Evolutionary conservation across 2,113 vertebrate species (phyloP).

Genomic region (Phylloscopus whistleri): DNA sequence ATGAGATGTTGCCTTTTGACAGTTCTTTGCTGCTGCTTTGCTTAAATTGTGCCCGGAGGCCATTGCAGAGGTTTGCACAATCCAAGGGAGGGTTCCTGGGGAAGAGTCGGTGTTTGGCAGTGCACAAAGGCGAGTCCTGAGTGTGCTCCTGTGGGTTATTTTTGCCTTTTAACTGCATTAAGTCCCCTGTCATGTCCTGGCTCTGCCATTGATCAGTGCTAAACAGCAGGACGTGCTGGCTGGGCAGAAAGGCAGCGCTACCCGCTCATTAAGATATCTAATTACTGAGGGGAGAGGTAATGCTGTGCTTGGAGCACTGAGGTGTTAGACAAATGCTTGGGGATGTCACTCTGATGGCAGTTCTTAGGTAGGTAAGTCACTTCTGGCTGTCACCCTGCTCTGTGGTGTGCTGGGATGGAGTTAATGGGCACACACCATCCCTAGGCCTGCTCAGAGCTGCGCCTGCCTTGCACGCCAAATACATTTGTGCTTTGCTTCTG

Average conservation of each 20-base stretch:
- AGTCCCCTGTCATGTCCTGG: background rate
- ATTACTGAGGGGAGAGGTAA: background rate
- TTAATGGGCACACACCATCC: background rate
- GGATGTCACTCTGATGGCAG: background rate
- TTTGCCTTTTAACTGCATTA: constrained; percentile 3
- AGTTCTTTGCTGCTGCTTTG: background rate
- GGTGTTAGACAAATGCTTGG: background rate
- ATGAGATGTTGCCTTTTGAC: background rate
- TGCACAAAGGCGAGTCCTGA: accelerated
- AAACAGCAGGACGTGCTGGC: background rate
- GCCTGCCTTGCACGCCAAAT: background rate
- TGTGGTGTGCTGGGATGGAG: background rate
- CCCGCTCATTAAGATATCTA: background rate
- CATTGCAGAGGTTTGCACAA: background rate
- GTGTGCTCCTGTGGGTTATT: background rate
- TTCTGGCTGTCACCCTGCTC: background rate
- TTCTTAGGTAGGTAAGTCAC: background rate
- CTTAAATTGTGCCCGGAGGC: background rate
- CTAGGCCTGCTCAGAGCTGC: background rate
- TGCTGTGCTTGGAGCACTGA: background rate
- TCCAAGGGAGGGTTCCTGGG: background rate
- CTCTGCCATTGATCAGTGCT: background rate
- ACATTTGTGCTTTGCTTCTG: background rate
- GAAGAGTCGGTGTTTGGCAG: background rate
- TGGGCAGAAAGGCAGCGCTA: background rate